Evolutionary conservation across 2,113 vertebrate genomes (phyloP), one percentile per base, ranked within the genome.

Genomic region (Amphiprion percula): DNA sequence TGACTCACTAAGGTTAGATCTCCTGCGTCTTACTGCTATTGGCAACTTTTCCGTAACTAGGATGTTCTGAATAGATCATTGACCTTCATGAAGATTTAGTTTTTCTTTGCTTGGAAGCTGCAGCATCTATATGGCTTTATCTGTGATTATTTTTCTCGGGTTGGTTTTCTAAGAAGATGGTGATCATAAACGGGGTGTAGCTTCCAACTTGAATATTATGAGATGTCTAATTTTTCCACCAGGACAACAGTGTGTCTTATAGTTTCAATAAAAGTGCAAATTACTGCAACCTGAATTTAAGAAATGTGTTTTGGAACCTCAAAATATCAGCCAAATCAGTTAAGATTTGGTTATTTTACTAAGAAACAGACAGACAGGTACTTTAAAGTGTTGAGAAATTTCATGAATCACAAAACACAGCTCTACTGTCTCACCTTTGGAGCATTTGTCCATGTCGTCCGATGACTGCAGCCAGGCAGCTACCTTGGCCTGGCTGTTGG

Each of bases 371-470:
- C 9, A 63, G 7, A 2, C 2, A 56, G 39, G 16, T 46, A 26
- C 7, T 12, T 5, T 19, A 37, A 53, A 58, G 24, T 47, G 28
- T 21, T 21, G 4, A 37, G 2, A 61, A 28, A 59, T 1, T 65
- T 1, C 26, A 30, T 19, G 30, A 60, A 47, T 50, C 19, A 19
- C 3, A 37, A 49, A 11, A 4, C 4, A 9, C 19, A 26, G 46
- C 49, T 63, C 54, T 52, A 24, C 16, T 50, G 10, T 55, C 80
- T 91, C 88, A 99, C 98, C 98, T 97, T 96, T 96, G 49, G 96
- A 96, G 90, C 98, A 99, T 84, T 95, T 97, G 83, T 98, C 97
- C 96, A 99, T 97, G 87, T 99, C 96, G 8, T 98, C 97, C 41
- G 97, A 97, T 72, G 96, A 96, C 90, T 99, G 97, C 2, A 99